Evolutionary conservation across 2,888 invertebrate genomes (phyloP).

Genomic region (Timema podura): DNA sequence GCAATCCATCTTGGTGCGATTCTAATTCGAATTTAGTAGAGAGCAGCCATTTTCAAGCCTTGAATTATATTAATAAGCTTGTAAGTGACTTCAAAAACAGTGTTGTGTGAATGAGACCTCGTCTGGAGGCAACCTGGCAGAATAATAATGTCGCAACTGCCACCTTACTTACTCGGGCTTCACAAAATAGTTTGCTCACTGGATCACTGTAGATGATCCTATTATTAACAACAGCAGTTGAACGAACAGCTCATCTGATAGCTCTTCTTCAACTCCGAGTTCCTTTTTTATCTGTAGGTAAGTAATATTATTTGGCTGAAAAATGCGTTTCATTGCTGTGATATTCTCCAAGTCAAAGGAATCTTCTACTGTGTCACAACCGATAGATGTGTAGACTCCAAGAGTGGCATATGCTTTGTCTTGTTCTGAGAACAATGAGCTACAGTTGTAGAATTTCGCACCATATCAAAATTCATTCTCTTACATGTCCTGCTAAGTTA

Average conservation of each 20-base stretch:
- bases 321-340: neutral
- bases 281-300: neutral
- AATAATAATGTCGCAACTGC: slow-evolving; percentile 7
- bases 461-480: neutral
- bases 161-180: neutral
- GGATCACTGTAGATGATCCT: neutral
- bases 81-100: neutral
- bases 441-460: neutral
- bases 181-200: neutral
- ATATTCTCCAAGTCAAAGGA: neutral
- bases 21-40: neutral
- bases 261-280: neutral
- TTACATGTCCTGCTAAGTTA: neutral
- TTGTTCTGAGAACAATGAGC: neutral
- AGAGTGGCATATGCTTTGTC: neutral
- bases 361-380: neutral
- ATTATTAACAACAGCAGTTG: neutral
- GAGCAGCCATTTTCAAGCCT: neutral
- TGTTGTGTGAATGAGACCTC: neutral
- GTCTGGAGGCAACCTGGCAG: neutral
- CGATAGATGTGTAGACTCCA: neutral
- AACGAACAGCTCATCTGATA: neutral
- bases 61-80: neutral
- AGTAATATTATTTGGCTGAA: neutral
- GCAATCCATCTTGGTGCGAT: neutral